Conservation (phyloP, 2,888 invertebrate genomes). For the Polydrusus tereticollis region DNA sequence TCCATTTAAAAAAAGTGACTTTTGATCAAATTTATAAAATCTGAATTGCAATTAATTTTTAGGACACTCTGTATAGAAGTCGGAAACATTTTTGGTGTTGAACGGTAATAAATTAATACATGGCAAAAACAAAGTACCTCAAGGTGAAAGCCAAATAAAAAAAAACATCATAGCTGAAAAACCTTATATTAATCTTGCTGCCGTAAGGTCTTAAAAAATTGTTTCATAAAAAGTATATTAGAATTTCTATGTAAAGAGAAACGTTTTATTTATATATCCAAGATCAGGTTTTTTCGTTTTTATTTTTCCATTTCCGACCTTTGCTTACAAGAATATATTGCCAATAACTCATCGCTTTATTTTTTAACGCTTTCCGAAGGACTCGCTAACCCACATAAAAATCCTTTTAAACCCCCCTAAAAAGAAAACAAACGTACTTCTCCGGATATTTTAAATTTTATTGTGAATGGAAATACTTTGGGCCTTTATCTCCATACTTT, state of each 20-base stretch:
- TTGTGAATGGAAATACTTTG: slow-evolving; percentile 17
- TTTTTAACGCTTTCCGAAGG: slow-evolving; percentile 4
- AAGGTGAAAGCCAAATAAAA: no score
- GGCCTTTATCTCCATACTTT: slow-evolving; percentile 15
- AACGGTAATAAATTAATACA: no score
- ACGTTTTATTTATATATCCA: background rate
- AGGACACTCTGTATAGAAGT: no score
- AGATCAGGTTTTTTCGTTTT: background rate
- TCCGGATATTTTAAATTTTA: slow-evolving; percentile 20
- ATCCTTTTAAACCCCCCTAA: background rate
- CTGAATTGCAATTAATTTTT: no score
- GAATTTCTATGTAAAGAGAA: background rate
- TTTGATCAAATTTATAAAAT: no score
- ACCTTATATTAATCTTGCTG: no score
- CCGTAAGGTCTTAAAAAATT: no score
- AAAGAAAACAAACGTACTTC: slow-evolving; percentile 13
- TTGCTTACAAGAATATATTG: background rate
- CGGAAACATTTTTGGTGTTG: no score
- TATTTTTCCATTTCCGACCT: background rate
- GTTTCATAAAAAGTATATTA: no score
- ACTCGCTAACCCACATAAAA: slow-evolving; percentile 15
- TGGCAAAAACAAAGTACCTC: no score
- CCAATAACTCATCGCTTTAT: slow-evolving; percentile 1
- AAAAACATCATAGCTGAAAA: no score
- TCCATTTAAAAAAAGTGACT: no score